These are phyloP conservation scores for Athalia circularis DNA, from an alignment of 2,888 invertebrate species.

Conservation along the genomic window DNA sequence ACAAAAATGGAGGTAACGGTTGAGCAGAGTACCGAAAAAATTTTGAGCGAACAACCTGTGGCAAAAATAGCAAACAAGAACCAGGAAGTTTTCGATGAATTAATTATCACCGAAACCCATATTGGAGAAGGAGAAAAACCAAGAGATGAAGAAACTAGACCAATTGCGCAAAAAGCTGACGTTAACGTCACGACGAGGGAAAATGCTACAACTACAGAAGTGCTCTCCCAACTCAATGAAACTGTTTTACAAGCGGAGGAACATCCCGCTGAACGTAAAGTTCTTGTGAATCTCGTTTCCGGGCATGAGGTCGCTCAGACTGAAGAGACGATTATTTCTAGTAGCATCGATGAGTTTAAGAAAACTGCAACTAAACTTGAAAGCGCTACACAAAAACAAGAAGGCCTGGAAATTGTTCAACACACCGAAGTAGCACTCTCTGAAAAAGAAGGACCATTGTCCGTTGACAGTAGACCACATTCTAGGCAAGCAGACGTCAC, in stretches of 20 bases:
- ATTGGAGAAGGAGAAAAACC: slow-evolving; percentile 74
- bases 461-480: slow-evolving; percentile 75
- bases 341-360: slow-evolving; percentile 64
- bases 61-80: slow-evolving; percentile 71
- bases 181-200: slow-evolving; percentile 63
- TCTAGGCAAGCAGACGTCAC: slow-evolving; percentile 75
- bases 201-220: slow-evolving; percentile 65
- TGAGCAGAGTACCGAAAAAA: slow-evolving; percentile 63
- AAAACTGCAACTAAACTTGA: slow-evolving; percentile 67
- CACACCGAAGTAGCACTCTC: slow-evolving; percentile 74
- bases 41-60: slow-evolving; percentile 60
- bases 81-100: slow-evolving; percentile 76
- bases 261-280: slow-evolving; percentile 56
- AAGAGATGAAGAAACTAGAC: slow-evolving; percentile 71
- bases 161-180: slow-evolving; percentile 65
- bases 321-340: slow-evolving; percentile 65
- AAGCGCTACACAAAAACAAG: slow-evolving; percentile 69
- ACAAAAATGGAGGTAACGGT: slow-evolving; percentile 75
- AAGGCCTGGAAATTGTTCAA: slow-evolving; percentile 73
- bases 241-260: slow-evolving; percentile 60
- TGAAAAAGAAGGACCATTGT: slow-evolving; percentile 76
- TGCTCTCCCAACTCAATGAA: slow-evolving; percentile 64
- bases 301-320: slow-evolving; percentile 68
- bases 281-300: slow-evolving; percentile 59
- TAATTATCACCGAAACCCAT: slow-evolving; percentile 70